Evolutionary conservation across 2,888 invertebrate species (phyloP).

Genomic region (Oconnorella tubifera): DNA sequence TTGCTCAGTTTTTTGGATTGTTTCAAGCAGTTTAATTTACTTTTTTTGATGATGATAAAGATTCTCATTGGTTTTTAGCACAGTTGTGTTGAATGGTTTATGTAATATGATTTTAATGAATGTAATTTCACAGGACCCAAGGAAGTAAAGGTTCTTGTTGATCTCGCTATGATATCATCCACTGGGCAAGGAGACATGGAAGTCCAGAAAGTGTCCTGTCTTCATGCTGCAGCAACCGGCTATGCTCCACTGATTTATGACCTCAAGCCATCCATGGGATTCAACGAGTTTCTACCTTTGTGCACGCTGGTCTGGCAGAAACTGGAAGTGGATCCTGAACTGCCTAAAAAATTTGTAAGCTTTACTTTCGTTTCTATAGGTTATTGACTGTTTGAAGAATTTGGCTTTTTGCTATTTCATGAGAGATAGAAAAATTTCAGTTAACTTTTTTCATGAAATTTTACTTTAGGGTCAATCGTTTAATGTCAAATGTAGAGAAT

Average conservation of each 20-base stretch:
- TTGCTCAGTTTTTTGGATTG: too few species aligned
- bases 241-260: slow-evolving; percentile 51
- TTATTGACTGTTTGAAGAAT: neutral
- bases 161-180: slow-evolving; percentile 45
- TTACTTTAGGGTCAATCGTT: too few species aligned
- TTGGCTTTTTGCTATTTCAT: too few species aligned
- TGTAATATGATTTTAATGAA: too few species aligned
- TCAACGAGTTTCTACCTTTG: slow-evolving; percentile 38
- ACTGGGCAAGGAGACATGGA: slow-evolving; percentile 43
- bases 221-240: slow-evolving; percentile 47
- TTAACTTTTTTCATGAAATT: too few species aligned
- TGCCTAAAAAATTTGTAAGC: slow-evolving; percentile 45
- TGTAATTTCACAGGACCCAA: slow-evolving; percentile 27
- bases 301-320: slow-evolving; percentile 44
- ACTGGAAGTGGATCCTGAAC: slow-evolving; percentile 39
- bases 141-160: slow-evolving; percentile 40
- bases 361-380: neutral
- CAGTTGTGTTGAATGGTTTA: too few species aligned
- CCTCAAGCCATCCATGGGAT: slow-evolving; percentile 35
- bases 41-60: too few species aligned
- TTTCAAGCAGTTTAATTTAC: too few species aligned
- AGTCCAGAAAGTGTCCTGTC: slow-evolving; percentile 43
- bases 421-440: too few species aligned
- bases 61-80: too few species aligned
- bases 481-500: too few species aligned